phyloP scores from a whole-genome alignment of 2,888 invertebrate species.

The Vandiemenella viatica region DNA sequence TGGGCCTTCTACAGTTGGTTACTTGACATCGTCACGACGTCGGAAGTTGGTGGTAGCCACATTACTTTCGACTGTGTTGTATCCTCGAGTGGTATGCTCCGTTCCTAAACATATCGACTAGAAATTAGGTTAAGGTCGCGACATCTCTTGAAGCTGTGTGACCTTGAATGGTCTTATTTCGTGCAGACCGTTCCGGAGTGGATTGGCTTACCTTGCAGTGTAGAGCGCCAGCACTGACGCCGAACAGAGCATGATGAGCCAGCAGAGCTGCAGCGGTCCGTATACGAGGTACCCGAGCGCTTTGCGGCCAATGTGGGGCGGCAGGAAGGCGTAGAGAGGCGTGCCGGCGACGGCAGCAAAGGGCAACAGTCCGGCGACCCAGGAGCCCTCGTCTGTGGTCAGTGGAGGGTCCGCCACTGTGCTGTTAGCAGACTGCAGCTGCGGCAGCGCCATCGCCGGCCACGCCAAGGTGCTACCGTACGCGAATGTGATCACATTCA shows the following conservation, averaged over 20 bases:
- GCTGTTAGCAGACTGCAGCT: conserved; percentile 20
- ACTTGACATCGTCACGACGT: too few relatives aligned
- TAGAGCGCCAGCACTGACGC: not conserved
- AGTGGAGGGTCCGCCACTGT: conserved; percentile 19
- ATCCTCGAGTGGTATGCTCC: too few relatives aligned
- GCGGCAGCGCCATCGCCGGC: conserved; percentile 25
- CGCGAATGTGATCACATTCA: not conserved
- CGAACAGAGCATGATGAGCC: not conserved
- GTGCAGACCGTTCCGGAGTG: too few relatives aligned
- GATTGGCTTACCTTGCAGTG: not conserved
- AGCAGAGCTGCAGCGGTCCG: not conserved
- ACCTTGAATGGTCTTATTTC: too few relatives aligned
- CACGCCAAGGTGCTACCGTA: conserved; percentile 20
- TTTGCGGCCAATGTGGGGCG: not conserved
- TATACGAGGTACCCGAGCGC: not conserved
- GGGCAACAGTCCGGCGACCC: conserved; percentile 18
- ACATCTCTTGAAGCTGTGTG: too few relatives aligned
- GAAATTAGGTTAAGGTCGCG: too few relatives aligned
- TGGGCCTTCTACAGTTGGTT: too few relatives aligned
- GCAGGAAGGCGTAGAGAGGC: conserved; percentile 8
- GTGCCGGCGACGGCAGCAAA: conserved; percentile 6
- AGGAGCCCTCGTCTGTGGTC: conserved; percentile 22
- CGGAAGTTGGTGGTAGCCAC: too few relatives aligned
- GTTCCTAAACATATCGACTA: too few relatives aligned
- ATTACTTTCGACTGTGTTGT: too few relatives aligned